Evolutionary conservation across 2,888 invertebrate genomes (phyloP), one percentile per base, ranked within the genome.

Genomic region (Dichetophora obliterata): DNA sequence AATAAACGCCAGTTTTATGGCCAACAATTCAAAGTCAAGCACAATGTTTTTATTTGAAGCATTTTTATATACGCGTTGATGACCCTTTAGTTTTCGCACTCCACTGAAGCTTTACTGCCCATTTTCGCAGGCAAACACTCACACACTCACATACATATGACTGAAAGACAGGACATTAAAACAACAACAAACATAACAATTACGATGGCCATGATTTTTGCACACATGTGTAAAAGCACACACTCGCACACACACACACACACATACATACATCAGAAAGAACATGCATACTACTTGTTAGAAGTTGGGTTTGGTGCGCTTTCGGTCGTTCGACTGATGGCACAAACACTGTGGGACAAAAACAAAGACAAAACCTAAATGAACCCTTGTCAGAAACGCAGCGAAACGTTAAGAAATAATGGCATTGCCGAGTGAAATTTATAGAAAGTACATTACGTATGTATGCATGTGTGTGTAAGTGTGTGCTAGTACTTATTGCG

Each of bases 371-470:
- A 31, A 24, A 37, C 43, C 34, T 31, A 52, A 70, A 75, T 76
- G 80, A 76, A 83, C 82, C 83, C 81, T 78, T 81, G 81, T 83
- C 84, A 84, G 76, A 80, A 83, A 80, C 77, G 82, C 81, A 80
- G 80, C 79, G 82, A 84, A 83, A 83, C 84, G 82, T 82, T 82
- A 85, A 85, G 83, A 84, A 85, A 83, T 83, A 85, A 84, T 85
- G 80, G 84, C 82, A 68, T 78, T 76, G 73, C 80, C 77, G 61
- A 43, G 68, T 75, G 71, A 79, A 84, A 84, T 85, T 85, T 85
- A 85, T 85, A 81, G 48, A 59, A 48, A 43, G 43, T 43, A 37
- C 72, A 50, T 50, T 6, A 31, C 11, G 71, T 54, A 9, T 70
- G 34, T 31, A 19, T 54, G 31, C 19, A 34, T 70, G 48, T n/a